phyloP scores from a whole-genome alignment of 2,113 vertebrate species.

The Osmerus mordax region DNA sequence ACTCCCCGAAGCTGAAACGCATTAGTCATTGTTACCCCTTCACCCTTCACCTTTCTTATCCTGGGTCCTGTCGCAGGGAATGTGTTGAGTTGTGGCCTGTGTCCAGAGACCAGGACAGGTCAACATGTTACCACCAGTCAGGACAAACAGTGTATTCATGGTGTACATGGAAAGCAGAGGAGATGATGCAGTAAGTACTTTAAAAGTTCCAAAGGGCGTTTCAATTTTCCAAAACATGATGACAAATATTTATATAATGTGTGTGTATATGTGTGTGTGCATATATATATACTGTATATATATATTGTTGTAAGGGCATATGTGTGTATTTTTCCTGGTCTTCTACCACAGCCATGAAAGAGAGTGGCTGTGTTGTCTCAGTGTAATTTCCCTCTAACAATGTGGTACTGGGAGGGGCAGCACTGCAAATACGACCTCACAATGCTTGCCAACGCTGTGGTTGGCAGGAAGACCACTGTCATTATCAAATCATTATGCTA shows the following conservation, averaged over 20 bases:
- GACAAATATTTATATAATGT: background rate
- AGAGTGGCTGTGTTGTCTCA: background rate
- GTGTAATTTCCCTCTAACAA: background rate
- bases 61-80: background rate
- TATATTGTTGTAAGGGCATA: background rate
- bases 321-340: background rate
- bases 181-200: too few relatives aligned
- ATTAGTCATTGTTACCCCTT: constrained; percentile 5
- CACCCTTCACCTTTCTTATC: constrained; percentile 14
- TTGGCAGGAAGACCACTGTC: constrained; percentile 7
- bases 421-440: background rate
- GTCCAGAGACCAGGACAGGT: background rate
- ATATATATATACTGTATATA: background rate
- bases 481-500: constrained; percentile 16
- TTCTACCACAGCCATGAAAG: constrained; percentile 1
- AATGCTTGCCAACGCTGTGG: constrained; percentile 1
- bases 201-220: background rate
- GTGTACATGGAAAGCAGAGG: too few relatives aligned
- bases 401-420: background rate
- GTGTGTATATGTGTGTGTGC: background rate
- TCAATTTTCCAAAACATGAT: background rate
- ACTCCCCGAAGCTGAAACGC: background rate
- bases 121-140: too few relatives aligned
- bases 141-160: too few relatives aligned
- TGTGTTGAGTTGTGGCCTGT: background rate